phyloP scores from a whole-genome alignment of 2,888 invertebrate species.

The Brenthis ino region DNA sequence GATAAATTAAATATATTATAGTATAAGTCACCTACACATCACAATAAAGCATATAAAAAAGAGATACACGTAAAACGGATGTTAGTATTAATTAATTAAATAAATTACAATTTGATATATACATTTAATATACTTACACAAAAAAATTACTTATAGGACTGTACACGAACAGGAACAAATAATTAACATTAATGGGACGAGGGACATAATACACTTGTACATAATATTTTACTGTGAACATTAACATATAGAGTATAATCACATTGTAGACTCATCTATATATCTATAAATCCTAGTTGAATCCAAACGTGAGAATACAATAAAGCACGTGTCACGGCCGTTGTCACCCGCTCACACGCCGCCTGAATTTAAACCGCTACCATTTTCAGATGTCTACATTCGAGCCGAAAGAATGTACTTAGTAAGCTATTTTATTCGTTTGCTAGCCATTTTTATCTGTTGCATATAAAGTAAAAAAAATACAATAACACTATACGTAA shows the following conservation, averaged over 20 bases:
- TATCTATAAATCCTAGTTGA: slow-evolving; percentile 33
- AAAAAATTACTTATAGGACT: too few relatives aligned
- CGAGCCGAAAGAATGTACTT: slow-evolving; percentile 27
- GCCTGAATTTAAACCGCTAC: slow-evolving; percentile 58
- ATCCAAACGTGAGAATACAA: slow-evolving; percentile 54
- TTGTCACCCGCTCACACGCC: slow-evolving; percentile 46
- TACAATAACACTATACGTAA: neutral
- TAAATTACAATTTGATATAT: too few relatives aligned
- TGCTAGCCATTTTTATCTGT: neutral
- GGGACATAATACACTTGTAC: too few relatives aligned
- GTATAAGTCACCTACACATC: too few relatives aligned
- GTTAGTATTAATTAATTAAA: too few relatives aligned
- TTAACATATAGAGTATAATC: slow-evolving; percentile 14
- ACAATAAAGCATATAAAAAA: too few relatives aligned
- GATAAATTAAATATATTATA: too few relatives aligned
- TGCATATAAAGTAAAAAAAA: neutral
- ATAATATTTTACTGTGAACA: neutral
- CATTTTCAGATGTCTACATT: slow-evolving; percentile 47
- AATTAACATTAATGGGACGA: too few relatives aligned
- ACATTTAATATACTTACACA: too few relatives aligned
- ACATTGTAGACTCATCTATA: slow-evolving; percentile 20
- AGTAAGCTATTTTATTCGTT: slow-evolving; percentile 5
- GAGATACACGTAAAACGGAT: too few relatives aligned
- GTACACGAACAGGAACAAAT: too few relatives aligned
- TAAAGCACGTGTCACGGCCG: slow-evolving; percentile 55